Percentiles rank a stretch among this genome's conserved stretches.
Conservation (phyloP, 2,888 invertebrate genomes). For the Baccha elongata region DNA sequence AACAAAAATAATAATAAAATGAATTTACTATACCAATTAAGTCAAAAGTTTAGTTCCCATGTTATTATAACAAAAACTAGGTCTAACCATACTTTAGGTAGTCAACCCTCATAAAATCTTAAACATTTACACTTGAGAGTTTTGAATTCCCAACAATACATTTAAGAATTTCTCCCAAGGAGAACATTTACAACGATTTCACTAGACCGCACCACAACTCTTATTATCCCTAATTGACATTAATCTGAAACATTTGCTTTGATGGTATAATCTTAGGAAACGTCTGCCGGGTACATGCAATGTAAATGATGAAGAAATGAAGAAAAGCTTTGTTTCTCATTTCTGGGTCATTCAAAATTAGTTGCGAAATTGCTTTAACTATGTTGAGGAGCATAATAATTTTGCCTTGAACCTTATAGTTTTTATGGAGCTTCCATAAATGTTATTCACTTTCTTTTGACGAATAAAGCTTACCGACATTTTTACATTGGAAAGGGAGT, state of each 20-base stretch:
- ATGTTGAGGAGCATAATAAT: background rate
- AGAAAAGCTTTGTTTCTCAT: background rate
- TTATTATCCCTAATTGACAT: constrained; percentile 4
- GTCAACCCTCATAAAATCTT: too few species aligned
- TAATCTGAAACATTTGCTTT: constrained; percentile 1
- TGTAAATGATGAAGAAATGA: background rate
- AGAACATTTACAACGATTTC: too few species aligned
- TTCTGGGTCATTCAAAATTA: background rate
- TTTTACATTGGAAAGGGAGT: background rate
- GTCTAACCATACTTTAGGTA: too few species aligned
- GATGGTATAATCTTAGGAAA: background rate
- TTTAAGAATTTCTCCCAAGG: too few species aligned
- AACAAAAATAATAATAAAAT: too few species aligned
- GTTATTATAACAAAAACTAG: too few species aligned
- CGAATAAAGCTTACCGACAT: background rate
- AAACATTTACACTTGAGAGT: too few species aligned
- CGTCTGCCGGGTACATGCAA: background rate
- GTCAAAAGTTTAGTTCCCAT: too few species aligned
- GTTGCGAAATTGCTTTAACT: background rate
- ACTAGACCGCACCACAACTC: too few species aligned
- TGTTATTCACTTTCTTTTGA: background rate
- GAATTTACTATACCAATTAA: too few species aligned
- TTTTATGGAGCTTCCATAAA: background rate
- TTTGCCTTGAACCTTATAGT: background rate
- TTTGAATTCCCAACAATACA: too few species aligned